Base-by-base conservation (phyloP, 1,140 invertebrate species). In the Papilio xuthus region DNA sequence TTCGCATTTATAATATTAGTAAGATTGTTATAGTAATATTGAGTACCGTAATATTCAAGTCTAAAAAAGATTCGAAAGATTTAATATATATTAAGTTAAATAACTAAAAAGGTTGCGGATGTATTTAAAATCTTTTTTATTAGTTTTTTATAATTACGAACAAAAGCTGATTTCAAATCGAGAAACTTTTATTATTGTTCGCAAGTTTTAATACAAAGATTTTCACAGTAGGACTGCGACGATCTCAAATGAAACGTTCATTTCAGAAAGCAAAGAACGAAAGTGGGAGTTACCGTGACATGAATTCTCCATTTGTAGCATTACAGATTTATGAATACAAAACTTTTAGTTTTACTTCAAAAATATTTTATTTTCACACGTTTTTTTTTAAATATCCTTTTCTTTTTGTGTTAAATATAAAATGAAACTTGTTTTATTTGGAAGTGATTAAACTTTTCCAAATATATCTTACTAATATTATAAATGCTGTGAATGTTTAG, bases 191-290 rank as follows among this genome's bases (percentile, higher is more conserved):
- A 63, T 63, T 63, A 28, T 63, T 63, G 26, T 63, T 28, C 7
- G 60, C 28, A 60, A 60, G 7, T 63, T 67, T 32, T 67, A 67
- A 67, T 28, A 67, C 20, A 67, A 67, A 67, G 26, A 67, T 28
- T 67, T 67, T 32, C 60, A 32, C 60, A 28, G 60, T 67, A 32
- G 60, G 26, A 67, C 23, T 60, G 60, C 23, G 60, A 67, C 60
- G 60, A 67, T 67, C 60, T 67, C 60, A 67, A 67, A 67, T 67
- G 60, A 67, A n/a, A 67, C 60, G 60, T 13, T 67, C 60, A 67
- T 67, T 67, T 67, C 60, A 67, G 60, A 67, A 67, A 67, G 60
- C 60, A 67, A 67, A 67, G 26, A 28, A 32, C 26, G 60, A 67
- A 28, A 67, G 60, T 67, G 60, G 60, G 60, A 67, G 60, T 18